Base-by-base conservation (phyloP, 2,888 invertebrate species). In the Aspidiotus destructor region DNA sequence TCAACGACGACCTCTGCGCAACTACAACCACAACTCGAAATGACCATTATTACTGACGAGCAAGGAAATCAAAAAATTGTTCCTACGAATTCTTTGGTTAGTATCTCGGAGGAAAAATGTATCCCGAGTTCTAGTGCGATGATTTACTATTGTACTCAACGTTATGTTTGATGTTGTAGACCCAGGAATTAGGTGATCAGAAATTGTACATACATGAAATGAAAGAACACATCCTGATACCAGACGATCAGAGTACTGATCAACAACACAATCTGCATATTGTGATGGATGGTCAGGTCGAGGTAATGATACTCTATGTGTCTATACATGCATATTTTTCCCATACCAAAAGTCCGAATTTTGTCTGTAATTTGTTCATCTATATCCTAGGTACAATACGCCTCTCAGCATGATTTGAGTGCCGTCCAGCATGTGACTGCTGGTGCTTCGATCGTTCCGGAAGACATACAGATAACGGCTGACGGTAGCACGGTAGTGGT, bases 21-120 rank as follows among this genome's bases (percentile, higher is more conserved):
- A 13, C 74, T 72, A 9, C 76, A 76, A 62, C 75, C 76, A 0
- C 78, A 79, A 67, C 72, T 79, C 68, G 73, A 79, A 68, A 77
- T 79, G 73, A 74, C 74, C 8, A 74, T 75, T 70, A 74, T 74
- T 13, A 74, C 74, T 42, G 74, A 75, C 55, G 70, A 72, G n/a
- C 72, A 74, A 57, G 73, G 73, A 57, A 73, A 71, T 41, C 71
- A 71, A 55, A 73, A 73, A 55, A 67, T 73, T 16, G 67, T 73
- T 44, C 72, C 69, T 55, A 67, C 72, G 15, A 71, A 72, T 54
- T 70, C 72, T 54, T 72, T 72, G 63, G 71, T 73, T 13, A 70
- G 71, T 70, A 11, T 15, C 42, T 41, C n/a, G 28, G 5, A 28
- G 5, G 28, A 28, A 28, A 28, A 28, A 28, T 5, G 28, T 28